Evolutionary conservation across 2,888 invertebrate species (phyloP).

Genomic region (Patella pellucida): DNA sequence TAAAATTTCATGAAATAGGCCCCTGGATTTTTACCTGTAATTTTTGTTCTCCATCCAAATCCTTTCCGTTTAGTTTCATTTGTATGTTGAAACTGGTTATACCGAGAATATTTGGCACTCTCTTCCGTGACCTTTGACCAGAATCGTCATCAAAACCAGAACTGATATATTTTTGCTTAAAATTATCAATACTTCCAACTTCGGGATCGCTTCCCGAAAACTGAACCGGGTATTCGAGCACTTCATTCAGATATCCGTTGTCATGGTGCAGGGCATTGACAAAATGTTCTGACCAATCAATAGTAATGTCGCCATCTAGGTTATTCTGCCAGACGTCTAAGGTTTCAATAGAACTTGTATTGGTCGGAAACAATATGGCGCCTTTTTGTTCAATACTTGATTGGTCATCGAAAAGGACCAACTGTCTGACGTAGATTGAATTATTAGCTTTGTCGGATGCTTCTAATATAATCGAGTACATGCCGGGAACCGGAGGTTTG

Average conservation of each 20-base stretch:
- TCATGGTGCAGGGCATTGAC: conserved; percentile 39
- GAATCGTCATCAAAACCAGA: conserved; percentile 16
- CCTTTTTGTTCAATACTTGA: conserved; percentile 8
- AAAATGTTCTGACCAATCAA: conserved; percentile 42
- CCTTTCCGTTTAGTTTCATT: neutral
- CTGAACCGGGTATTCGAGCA: conserved; percentile 35
- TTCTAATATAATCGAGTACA: conserved; percentile 17
- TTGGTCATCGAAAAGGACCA: conserved; percentile 15
- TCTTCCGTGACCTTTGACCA: conserved; percentile 16
- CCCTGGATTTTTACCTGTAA: too few species aligned
- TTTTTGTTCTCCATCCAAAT: too few species aligned
- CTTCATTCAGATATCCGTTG: conserved; percentile 30
- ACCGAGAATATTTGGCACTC: neutral
- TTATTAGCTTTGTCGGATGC: conserved; percentile 21
- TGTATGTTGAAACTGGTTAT: neutral
- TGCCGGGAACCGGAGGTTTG: conserved; percentile 9
- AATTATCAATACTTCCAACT: neutral
- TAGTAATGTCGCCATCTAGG: conserved; percentile 15
- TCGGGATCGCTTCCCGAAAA: conserved; percentile 11
- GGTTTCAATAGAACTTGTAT: neutral
- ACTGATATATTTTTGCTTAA: neutral
- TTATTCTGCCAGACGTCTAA: neutral
- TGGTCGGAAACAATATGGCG: neutral
- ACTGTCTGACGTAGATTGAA: neutral
- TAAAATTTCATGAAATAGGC: too few species aligned